Base-by-base conservation (phyloP, 1,140 invertebrate genomes). In the Zaprionus davidi region DNA sequence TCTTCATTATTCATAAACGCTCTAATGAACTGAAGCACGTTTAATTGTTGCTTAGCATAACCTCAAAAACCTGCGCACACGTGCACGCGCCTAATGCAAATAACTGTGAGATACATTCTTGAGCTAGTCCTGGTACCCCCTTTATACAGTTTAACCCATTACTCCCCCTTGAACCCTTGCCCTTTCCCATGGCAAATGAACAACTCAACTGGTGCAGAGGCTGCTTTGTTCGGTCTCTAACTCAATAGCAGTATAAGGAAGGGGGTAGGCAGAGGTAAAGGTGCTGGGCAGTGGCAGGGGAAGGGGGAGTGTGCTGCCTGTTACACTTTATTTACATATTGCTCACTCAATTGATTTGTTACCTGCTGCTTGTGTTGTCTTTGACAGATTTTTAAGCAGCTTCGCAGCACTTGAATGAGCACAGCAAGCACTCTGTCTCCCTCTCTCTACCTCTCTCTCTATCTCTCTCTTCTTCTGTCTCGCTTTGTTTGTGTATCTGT, bases 291-390 rank as follows among this genome's bases (percentile, higher is more conserved):
- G 28, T 31, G n/a, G 31, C 0, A 20, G n/a, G 36, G 36, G 46
- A 11, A 2, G 12, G 15, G 41, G 24, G 36, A 26, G 55, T 49
- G 66, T 34, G 31, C 9, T 20, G 44, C 15, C 15, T 41, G 67
- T 36, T 82, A 86, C 76, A 68, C 81, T 78, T 85, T 88, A 88
- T 88, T 88, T 88, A 88, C 85, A 88, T 88, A 88, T 88, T 88
- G 85, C 55, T 88, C 85, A 88, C 79, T 83, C 85, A 90, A 88
- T 88, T 88, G 85, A 90, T 88, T 88, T 90, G 84, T 81, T 88
- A 88, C 84, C 83, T 87, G 84, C 85, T 90, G 85, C 36, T 75
- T 38, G 41, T 57, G 78, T 90, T 88, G 85, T 85, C 85, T 88
- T 85, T 85, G 85, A 90, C 85, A 88, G 85, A 85, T 90, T 88